A percentile compares a stretch with the other conserved stretches of the same genome.
These are phyloP conservation scores for Dolomedes plantarius DNA, from an alignment of 2,888 invertebrate genomes.

Conservation along the genomic window DNA sequence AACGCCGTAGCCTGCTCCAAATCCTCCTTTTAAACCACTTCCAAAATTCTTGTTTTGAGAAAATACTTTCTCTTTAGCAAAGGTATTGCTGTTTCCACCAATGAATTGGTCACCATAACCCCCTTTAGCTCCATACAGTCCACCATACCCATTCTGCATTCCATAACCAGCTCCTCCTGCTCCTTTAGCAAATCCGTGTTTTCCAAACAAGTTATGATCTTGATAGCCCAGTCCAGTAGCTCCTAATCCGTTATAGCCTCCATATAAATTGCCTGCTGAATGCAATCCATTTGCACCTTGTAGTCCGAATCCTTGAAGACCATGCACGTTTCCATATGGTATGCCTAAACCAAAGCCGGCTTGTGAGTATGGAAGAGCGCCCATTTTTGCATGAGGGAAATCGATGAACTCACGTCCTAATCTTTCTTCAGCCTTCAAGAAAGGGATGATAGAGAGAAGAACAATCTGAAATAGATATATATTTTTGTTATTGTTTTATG, in stretches of 20 bases:
- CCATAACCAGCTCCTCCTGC: constrained; percentile 15
- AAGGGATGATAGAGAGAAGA: background rate
- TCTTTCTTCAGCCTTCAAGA: background rate
- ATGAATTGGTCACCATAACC: constrained; percentile 35
- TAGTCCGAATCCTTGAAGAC: constrained; percentile 5
- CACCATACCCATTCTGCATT: constrained; percentile 28
- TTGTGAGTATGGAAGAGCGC: constrained; percentile 19
- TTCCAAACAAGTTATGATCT: background rate
- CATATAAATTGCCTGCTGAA: background rate
- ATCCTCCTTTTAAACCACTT: constrained; percentile 38
- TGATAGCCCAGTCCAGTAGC: constrained; percentile 17
- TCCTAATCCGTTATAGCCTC: constrained; percentile 22
- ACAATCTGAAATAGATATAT: constrained; percentile 8
- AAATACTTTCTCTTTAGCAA: constrained; percentile 35
- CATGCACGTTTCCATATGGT: background rate
- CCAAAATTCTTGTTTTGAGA: constrained; percentile 40
- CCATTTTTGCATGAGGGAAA: constrained; percentile 7
- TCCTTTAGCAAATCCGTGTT: constrained; percentile 25
- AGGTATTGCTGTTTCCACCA: constrained; percentile 35
- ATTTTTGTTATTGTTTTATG: too few relatives aligned
- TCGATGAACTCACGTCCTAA: background rate
- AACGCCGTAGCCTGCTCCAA: constrained; percentile 29
- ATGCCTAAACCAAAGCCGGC: constrained; percentile 4
- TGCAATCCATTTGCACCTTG: constrained; percentile 6
- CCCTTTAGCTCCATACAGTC: constrained; percentile 21